Conservation (phyloP, 2,888 invertebrate genomes). For the Conomelus anceps region DNA sequence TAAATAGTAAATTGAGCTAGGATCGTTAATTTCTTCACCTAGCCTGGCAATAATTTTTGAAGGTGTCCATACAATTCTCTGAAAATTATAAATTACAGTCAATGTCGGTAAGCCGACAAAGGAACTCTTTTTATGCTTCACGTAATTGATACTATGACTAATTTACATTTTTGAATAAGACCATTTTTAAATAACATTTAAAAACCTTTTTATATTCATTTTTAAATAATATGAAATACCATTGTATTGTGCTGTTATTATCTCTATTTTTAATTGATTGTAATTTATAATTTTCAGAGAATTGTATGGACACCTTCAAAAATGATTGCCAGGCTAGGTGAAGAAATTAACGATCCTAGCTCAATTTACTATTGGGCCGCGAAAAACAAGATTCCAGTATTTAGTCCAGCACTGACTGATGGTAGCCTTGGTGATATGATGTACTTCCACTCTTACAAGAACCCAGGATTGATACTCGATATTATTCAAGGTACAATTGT, state of each 20-base stretch:
- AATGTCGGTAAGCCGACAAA: no score
- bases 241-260: not conserved
- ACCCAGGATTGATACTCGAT: slow-evolving; percentile 88
- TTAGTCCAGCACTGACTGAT: slow-evolving; percentile 95
- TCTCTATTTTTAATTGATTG: not conserved
- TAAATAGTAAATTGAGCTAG: slow-evolving; percentile 91
- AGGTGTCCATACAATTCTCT: slow-evolving; percentile 80
- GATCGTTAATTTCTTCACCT: slow-evolving; percentile 84
- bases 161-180: no score
- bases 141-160: no score
- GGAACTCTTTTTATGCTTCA: no score
- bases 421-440: slow-evolving; percentile 98
- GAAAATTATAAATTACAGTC: slow-evolving; percentile 20
- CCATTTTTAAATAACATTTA: no score
- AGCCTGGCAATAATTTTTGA: slow-evolving; percentile 76
- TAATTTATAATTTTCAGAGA: slow-evolving; percentile 41
- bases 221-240: no score
- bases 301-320: slow-evolving; percentile 88
- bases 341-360: slow-evolving; percentile 79
- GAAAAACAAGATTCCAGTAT: slow-evolving; percentile 93
- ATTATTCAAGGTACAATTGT: slow-evolving; percentile 65
- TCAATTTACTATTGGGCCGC: slow-evolving; percentile 98
- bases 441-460: slow-evolving; percentile 93
- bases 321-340: slow-evolving; percentile 75
- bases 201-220: no score